Evolutionary conservation across 2,113 vertebrate species (phyloP).

Genomic region (Crocuta crocuta): DNA sequence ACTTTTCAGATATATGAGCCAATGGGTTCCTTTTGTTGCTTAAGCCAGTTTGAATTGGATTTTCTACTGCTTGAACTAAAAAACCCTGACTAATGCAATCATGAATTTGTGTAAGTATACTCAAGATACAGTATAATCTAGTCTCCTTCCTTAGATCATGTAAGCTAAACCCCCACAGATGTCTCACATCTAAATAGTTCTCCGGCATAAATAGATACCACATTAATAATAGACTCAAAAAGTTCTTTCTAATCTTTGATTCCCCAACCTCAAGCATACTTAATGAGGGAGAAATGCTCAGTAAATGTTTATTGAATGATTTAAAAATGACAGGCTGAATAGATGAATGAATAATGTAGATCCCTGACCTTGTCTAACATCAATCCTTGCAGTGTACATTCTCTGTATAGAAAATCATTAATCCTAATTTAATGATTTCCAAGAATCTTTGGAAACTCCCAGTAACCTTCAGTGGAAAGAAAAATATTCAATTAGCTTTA

Average conservation of each 20-base stretch:
- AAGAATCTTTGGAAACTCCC: conserved; percentile 61
- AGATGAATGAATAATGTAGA: conserved; percentile 11
- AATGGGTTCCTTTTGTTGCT: neutral
- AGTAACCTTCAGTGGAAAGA: conserved; percentile 41
- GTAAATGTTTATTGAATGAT: conserved; percentile 28
- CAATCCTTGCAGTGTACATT: neutral
- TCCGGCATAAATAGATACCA: neutral
- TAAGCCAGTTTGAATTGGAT: neutral
- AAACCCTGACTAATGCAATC: neutral
- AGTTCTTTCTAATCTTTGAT: conserved; percentile 11
- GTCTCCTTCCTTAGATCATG: neutral
- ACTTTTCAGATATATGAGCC: neutral
- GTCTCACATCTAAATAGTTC: neutral
- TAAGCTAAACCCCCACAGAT: neutral
- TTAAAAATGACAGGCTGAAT: conserved; percentile 6
- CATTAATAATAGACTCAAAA: neutral
- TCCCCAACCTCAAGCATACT: neutral
- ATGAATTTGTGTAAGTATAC: neutral
- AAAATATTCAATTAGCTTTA: conserved; percentile 69
- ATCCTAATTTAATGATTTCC: conserved; percentile 78
- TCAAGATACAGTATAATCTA: neutral
- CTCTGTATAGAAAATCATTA: conserved; percentile 57
- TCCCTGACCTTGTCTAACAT: conserved; percentile 12
- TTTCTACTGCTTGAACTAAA: conserved; percentile 32
- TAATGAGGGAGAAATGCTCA: neutral